phyloP scores from a whole-genome alignment of 2,888 invertebrate species.

The Melieria crassipennis region DNA sequence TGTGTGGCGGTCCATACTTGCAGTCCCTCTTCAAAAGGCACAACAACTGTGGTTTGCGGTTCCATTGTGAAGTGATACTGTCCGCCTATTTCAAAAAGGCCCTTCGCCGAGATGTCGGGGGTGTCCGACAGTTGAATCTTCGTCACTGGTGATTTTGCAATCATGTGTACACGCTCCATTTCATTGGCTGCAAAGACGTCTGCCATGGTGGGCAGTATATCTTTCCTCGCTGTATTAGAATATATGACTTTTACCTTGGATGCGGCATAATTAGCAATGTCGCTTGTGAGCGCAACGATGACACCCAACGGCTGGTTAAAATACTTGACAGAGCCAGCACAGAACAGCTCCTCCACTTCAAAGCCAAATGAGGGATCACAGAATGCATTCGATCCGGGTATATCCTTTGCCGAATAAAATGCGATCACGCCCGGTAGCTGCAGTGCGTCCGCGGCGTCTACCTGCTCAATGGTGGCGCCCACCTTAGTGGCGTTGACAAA shows the following conservation, averaged over 20 bases:
- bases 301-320: conserved; percentile 80
- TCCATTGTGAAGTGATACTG: conserved; percentile 83
- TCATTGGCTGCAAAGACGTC: conserved; percentile 38
- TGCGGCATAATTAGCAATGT: conserved; percentile 70
- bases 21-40: conserved; percentile 77
- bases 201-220: conserved; percentile 43
- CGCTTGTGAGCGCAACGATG: conserved; percentile 72
- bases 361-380: conserved; percentile 60
- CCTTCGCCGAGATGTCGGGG: conserved; percentile 53
- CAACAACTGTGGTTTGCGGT: conserved; percentile 72
- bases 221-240: conserved; percentile 38
- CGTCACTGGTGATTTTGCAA: conserved; percentile 30
- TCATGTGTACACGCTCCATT: conserved; percentile 40
- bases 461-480: conserved; percentile 69
- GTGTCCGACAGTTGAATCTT: conserved; percentile 34
- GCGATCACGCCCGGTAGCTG: conserved; percentile 72
- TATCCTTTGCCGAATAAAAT: conserved; percentile 72
- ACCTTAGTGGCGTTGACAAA: conserved; percentile 72
- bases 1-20: conserved; percentile 74
- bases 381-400: conserved; percentile 73
- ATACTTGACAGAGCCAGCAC: conserved; percentile 63
- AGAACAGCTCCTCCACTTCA: conserved; percentile 65
- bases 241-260: conserved; percentile 68
- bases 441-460: conserved; percentile 72
- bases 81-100: conserved; percentile 68